Evolutionary conservation across 2,113 vertebrate genomes (phyloP), one percentile per base, ranked within the genome.

Genomic region (Indicator indicator): DNA sequence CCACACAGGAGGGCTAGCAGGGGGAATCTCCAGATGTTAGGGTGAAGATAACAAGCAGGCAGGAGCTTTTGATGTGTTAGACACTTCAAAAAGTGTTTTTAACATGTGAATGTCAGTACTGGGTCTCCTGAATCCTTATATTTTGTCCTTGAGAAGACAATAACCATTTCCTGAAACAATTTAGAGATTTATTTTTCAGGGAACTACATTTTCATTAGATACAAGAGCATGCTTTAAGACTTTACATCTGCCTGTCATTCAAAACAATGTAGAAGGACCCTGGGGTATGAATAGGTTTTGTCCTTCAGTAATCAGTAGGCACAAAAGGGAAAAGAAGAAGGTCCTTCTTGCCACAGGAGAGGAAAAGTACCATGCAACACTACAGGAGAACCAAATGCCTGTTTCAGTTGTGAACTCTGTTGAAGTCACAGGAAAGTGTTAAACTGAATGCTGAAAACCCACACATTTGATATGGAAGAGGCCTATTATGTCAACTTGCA

Each of bases 401-500:
- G 26, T 68, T 86, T 80, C 87, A 89, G 76, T 17, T 52, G 69
- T 10, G 30, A 94, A 76, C 38, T 69, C 72, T 8, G 3, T 14
- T 73, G 69, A 87, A 91, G 52, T 44, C 84, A 74, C 46, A 91
- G 0, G 63, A 89, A 97, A 96, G 89, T 16, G 74, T 94, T 95
- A 94, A 94, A 85, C 38, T 0, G 1, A 88, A 75, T 4, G 30
- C 64, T 78, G 83, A 91, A 88, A 96, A 94, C 4, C 32, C 75
- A n/a, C 79, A 72, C 7, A 1, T 72, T 84, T 86, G 72, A 75
- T 83, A 91, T 55, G 85, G 93, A 93, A 93, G 67, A 91, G 38
- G 83, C 58, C 89, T 72, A 95, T 94, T 93, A 74, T 88, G 48
- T 74, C 93, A 93, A 67, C 91, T 94, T 93, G 93, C 89, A 90